These are phyloP conservation scores for Limanda limanda DNA, from an alignment of 2,113 vertebrate genomes.

Conservation along the genomic window DNA sequence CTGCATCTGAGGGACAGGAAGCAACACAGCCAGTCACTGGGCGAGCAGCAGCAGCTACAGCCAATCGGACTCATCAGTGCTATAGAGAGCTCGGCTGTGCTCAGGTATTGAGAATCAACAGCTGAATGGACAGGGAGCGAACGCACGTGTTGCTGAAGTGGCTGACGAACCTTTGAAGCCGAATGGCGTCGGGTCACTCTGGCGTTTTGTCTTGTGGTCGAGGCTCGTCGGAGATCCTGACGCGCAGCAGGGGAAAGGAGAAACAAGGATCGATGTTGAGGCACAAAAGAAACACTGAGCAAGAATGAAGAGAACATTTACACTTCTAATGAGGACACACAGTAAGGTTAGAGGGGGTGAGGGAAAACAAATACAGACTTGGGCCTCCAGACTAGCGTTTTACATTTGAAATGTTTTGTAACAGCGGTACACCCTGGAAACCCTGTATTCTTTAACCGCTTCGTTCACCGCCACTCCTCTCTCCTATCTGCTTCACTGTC, in stretches of 20 bases:
- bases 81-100: slow-evolving; percentile 7
- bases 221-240: slow-evolving; percentile 93
- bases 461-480: no score
- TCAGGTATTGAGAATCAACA: background rate
- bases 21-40: slow-evolving; percentile 67
- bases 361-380: background rate
- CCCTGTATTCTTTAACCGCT: no score
- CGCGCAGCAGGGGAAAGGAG: slow-evolving; percentile 60
- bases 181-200: slow-evolving; percentile 96
- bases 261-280: slow-evolving; percentile 22
- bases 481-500: no score
- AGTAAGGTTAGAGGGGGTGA: background rate
- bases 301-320: background rate
- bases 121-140: background rate
- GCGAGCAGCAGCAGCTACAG: slow-evolving; percentile 6
- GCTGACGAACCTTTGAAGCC: slow-evolving; percentile 90
- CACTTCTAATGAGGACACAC: background rate
- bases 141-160: background rate
- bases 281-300: background rate
- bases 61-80: background rate
- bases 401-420: no score
- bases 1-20: slow-evolving; percentile 80
- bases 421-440: no score
- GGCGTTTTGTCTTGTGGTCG: slow-evolving; percentile 96
- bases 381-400: no score